These are phyloP conservation scores for Phyllotreta cruciferae DNA, from an alignment of 2,888 invertebrate genomes.

Conservation along the genomic window DNA sequence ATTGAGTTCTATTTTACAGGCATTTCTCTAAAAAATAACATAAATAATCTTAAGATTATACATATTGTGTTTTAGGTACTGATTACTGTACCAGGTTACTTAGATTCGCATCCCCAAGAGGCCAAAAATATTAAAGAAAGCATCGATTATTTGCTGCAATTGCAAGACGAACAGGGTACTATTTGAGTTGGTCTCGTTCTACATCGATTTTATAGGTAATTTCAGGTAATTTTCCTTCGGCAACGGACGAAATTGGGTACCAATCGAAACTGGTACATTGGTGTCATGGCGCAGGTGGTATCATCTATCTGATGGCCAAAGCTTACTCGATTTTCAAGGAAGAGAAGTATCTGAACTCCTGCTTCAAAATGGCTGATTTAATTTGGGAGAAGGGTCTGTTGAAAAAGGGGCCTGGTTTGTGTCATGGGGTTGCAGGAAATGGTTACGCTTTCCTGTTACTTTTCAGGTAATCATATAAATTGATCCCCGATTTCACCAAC, in stretches of 20 bases:
- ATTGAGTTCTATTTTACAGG: constrained; percentile 70
- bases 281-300: constrained; percentile 89
- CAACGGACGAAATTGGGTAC: constrained; percentile 71
- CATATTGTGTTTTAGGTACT: constrained; percentile 60
- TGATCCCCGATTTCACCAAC: too few species aligned
- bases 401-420: constrained; percentile 87
- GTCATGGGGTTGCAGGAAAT: constrained; percentile 87
- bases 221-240: constrained; percentile 60
- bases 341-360: constrained; percentile 72
- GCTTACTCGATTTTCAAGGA: constrained; percentile 80
- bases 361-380: constrained; percentile 73
- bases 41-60: neutral
- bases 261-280: constrained; percentile 81
- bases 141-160: constrained; percentile 70
- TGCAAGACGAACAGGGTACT: constrained; percentile 72
- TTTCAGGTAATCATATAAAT: constrained; percentile 63
- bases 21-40: constrained; percentile 45
- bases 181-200: neutral
- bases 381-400: constrained; percentile 85
- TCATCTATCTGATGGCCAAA: constrained; percentile 79
- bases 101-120: constrained; percentile 62
- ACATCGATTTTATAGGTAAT: neutral
- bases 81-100: constrained; percentile 67
- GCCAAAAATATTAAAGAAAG: constrained; percentile 68
- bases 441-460: constrained; percentile 81